Evolutionary conservation across 2,888 invertebrate genomes (phyloP).

Genomic region (Iphiclides podalirius): DNA sequence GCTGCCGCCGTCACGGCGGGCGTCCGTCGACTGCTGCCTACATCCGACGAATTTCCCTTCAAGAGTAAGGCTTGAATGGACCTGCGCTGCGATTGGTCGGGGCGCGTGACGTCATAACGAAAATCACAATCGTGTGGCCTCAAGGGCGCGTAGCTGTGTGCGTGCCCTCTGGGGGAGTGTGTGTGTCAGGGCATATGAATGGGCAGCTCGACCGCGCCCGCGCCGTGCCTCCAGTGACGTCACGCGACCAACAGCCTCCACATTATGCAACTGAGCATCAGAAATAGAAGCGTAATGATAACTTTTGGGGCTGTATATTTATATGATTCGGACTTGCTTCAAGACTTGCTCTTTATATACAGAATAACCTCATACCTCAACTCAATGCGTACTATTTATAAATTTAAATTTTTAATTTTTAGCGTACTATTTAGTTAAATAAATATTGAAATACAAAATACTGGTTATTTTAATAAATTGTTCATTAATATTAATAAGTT

Average conservation of each 20-base stretch:
- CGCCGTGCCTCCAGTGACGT: conserved; percentile 71
- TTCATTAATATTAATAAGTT: too few species aligned
- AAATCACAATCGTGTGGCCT: conserved; percentile 81
- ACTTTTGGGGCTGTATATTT: conserved; percentile 35
- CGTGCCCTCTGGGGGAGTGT: conserved; percentile 62
- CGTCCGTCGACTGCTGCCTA: conserved; percentile 68
- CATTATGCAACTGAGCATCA: conserved; percentile 63
- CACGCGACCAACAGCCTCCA: conserved; percentile 50
- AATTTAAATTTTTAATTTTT: too few species aligned
- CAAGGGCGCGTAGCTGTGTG: conserved; percentile 41
- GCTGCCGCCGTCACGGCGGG: conserved; percentile 48
- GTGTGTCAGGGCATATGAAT: conserved; percentile 41
- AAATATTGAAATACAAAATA: too few species aligned
- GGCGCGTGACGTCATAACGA: conserved; percentile 86
- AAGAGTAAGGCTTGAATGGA: conserved; percentile 85
- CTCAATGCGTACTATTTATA: neutral
- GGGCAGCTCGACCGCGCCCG: conserved; percentile 38
- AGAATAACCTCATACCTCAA: too few species aligned
- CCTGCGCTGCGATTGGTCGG: conserved; percentile 81
- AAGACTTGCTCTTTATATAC: neutral
- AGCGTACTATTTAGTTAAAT: too few species aligned
- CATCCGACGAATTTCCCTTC: conserved; percentile 78
- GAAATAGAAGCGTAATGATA: conserved; percentile 57
- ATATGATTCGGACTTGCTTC: conserved; percentile 7
- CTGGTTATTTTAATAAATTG: too few species aligned